Base-by-base conservation (phyloP, 1,140 invertebrate genomes). In the Hycleus cichorii region DNA sequence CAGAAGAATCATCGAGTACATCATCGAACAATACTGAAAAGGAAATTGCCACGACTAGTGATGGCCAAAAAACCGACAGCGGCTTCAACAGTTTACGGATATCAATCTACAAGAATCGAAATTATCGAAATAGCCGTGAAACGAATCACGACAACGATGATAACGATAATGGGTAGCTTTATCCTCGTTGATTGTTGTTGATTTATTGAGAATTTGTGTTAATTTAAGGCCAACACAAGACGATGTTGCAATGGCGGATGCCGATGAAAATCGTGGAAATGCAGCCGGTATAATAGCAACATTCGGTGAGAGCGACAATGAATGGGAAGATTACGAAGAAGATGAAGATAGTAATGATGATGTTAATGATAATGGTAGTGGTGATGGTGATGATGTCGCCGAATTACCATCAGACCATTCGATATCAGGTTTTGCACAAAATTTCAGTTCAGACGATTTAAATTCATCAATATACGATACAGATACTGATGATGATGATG, bases 391-490 rank as follows among this genome's bases (percentile, higher is more conserved):
- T 45, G 39, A 49, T 55, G 46, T 53, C 25, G 57, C 18, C 39
- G 52, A 27, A 39, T 27, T 45, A 46, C 45, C 54, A 26, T 53
- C 24, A 38, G 25, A 43, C 40, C 26, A 50, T 47, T 11, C 63
- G 58, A 42, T 68, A 60, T 58, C 57, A 74, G 56, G 71, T 69
- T 27, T 68, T 67, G 4, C 1, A 32, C 4, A 32, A 5, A 32
- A 32, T 32, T 32, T 5, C 7, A 32, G 57, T 51, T 62, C 57
- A 64, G 69, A 72, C 43, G 67, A 66, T 60, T 71, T 71, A 40
- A 68, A 57, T 53, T 69, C 69, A 43, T 65, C 50, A 32, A 32
- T 32, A 32, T 69, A 76, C 52, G 72, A 74, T 44, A 63, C 70
- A 24, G 74, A 78, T 47, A 67, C 18, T 1, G 18, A 18, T 18